These are phyloP conservation scores for Ernsta delagoae DNA, from an alignment of 2,888 invertebrate genomes.

Conservation along the genomic window DNA sequence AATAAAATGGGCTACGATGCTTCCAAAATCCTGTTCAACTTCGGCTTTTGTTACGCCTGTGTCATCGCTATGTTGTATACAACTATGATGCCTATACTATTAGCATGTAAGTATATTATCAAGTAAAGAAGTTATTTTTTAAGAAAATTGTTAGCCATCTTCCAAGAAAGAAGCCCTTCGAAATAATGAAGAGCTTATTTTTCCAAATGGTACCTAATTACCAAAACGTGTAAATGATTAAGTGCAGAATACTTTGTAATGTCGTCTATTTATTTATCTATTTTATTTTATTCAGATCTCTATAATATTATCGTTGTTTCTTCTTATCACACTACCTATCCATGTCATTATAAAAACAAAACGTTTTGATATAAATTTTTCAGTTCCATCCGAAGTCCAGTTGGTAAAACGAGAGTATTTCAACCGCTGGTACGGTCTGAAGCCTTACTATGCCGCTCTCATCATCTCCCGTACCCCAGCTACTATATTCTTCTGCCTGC, in stretches of 20 bases:
- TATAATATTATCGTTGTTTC: too few relatives aligned
- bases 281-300: too few relatives aligned
- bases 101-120: constrained; percentile 89
- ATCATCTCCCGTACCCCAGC: constrained; percentile 89
- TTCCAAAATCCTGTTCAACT: constrained; percentile 92
- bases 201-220: too few relatives aligned
- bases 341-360: too few relatives aligned
- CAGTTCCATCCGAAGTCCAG: constrained; percentile 92
- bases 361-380: constrained; percentile 49
- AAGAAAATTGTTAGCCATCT: too few relatives aligned
- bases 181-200: too few relatives aligned
- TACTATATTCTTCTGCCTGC: constrained; percentile 87
- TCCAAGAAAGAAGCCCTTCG: too few relatives aligned
- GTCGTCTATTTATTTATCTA: too few relatives aligned
- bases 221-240: too few relatives aligned
- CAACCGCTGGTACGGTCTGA: constrained; percentile 93
- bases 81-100: constrained; percentile 92
- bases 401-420: constrained; percentile 92
- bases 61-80: constrained; percentile 92
- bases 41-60: constrained; percentile 92
- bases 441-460: constrained; percentile 91
- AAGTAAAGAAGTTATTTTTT: too few relatives aligned
- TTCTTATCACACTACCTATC: too few relatives aligned
- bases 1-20: constrained; percentile 91
- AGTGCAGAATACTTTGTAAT: too few relatives aligned